phyloP scores from a whole-genome alignment of 1,140 invertebrate genomes.

The Lucilia cuprina region DNA sequence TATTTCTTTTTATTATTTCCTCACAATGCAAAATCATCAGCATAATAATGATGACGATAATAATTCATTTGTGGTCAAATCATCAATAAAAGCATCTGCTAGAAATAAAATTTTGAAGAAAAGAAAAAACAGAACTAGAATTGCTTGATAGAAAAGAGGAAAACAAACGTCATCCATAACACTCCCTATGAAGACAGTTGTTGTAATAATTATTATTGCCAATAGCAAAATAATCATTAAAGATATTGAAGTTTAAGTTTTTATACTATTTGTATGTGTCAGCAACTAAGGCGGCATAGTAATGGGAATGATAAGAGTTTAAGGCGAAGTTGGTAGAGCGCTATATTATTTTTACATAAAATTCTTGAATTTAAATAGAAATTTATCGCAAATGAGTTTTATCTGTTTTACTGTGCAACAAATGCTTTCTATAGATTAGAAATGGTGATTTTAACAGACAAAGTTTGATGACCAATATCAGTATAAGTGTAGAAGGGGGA shows the following conservation, averaged over 20 bases:
- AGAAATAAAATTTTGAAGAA: not conserved
- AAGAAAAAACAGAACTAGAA: not conserved
- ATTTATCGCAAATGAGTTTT: too few species aligned
- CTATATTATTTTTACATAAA: too few species aligned
- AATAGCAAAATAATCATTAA: not conserved
- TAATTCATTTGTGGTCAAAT: not conserved
- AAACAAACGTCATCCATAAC: not conserved
- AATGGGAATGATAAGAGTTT: not conserved
- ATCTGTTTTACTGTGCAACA: too few species aligned
- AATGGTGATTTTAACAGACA: too few species aligned
- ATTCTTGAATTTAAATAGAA: too few species aligned
- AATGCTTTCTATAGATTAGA: too few species aligned
- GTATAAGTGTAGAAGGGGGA: too few species aligned
- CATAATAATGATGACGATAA: not conserved
- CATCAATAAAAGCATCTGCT: constrained; percentile 10
- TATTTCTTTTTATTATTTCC: not conserved
- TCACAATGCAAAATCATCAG: not conserved
- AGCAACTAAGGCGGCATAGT: too few species aligned
- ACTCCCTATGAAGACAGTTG: not conserved
- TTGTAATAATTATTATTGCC: not conserved
- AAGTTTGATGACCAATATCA: too few species aligned
- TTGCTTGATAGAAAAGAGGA: not conserved
- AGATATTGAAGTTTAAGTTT: not conserved
- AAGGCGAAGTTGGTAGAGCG: too few species aligned
- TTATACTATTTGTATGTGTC: too few species aligned